Evolutionary conservation across 2,888 invertebrate species (phyloP), one percentile per base, ranked within the genome.

Genomic region (Brachycybe producta): DNA sequence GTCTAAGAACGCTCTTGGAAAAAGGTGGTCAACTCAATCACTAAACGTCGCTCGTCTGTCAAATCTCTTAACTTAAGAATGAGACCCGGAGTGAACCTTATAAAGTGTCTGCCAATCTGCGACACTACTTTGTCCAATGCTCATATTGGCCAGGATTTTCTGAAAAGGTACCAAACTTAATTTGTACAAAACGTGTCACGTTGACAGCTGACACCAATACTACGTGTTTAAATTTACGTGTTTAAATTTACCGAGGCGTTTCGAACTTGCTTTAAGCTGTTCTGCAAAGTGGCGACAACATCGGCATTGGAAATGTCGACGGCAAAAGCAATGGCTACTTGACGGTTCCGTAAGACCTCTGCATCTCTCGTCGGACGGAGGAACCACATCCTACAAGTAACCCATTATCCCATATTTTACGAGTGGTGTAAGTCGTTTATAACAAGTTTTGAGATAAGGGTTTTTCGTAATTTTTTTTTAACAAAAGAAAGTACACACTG

Each of bases 81-180:
- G n/a, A n/a, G n/a, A n/a, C 11, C n/a, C 21, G 32, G 32, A 27
- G 17, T 68, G 67, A 66, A 81, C 82, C 65, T 78, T 78, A 60
- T 81, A 79, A 1, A 84, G 67, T 2, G 74, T 73, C 61, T 78
- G 75, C 83, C 83, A 84, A 56, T 82, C 79, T 42, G 69, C 72
- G 2, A 76, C 66, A 44, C 75, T 74, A 0, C 77, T 79, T 55
- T 78, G 75, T 1, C 77, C 67, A 24, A 76, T 73, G 55, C 75
- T 73, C 56, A 84, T 76, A 65, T 77, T 77, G 1, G 70, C 67
- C 51, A 83, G 62, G 28, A 81, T 75, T 51, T 73, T 74, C 82
- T 71, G 58, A 19, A 62, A 58, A 44, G 43, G 49, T 46, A 49
- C 54, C n/a, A 17, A 5, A 38, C 5, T 7, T 7, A 32, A 23